Evolutionary conservation across 2,797 vertebrate species (phyloP), one percentile per base, ranked within the genome.

Genomic region (Acestrorhynchus altus): DNA sequence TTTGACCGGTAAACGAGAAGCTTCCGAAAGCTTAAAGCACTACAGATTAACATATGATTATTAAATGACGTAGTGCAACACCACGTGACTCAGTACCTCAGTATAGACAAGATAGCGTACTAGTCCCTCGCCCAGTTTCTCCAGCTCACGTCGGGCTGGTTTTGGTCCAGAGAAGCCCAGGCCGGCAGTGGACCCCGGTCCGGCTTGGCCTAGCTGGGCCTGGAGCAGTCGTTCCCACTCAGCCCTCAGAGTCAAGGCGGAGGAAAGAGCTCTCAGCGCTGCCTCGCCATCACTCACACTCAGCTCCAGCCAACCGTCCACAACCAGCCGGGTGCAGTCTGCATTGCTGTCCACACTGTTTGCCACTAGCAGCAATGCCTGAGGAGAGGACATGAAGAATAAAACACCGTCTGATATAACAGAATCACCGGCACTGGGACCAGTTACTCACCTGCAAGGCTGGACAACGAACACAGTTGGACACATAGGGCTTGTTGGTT

Each of bases 401-500:
- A 22, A 59, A 6, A 35, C n/a, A 28, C 18, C 35, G 15, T n/a
- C 20, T n/a, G 3, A 16, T 26, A 4, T 44, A 28, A 13, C 39
- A 13, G 42, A 56, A 3, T 4, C 4, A 57, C 9, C 10, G 24
- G 12, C 42, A 40, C 26, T 67, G 39, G 60, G 73, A n/a, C n/a
- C n/a, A n/a, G n/a, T n/a, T n/a, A n/a, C 93, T 61, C 4, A 97
- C 97, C 84, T 97, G 96, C 3, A 98, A 90, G 0, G 96, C 96
- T 0, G 96, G 95, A 4, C 95, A 78, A 0, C 96, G 90, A 5
- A 96, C 86, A 0, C 95, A 97, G 92, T 96, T 98, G 39, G 96
- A 93, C 84, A 98, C 84, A 88, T 97, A 98, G 0, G 96, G 95
- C 57, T 95, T 98, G 91, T 93, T 96, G 84, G 97, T 98, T 90